Percentiles rank a stretch among this genome's conserved stretches.
Evolutionary conservation across 1,140 invertebrate species (phyloP).

Genomic region (Solenopsis fugax): DNA sequence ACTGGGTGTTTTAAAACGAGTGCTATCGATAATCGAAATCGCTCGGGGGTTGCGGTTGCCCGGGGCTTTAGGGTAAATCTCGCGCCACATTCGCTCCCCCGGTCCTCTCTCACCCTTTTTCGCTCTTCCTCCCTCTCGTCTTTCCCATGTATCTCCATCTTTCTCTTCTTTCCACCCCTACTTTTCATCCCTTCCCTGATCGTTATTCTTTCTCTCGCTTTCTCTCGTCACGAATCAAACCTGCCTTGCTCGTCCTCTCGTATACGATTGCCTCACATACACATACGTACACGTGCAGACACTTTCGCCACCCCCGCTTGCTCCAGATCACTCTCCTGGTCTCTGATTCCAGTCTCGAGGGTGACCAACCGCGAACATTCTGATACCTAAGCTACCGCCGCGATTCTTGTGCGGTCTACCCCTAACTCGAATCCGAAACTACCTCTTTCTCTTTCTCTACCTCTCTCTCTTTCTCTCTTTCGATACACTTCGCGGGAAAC

Average conservation of each 20-base stretch:
- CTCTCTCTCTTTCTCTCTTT: conserved; percentile 15
- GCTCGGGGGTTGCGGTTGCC: conserved; percentile 81
- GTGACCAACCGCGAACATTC: conserved; percentile 83
- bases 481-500: conserved; percentile 62
- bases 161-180: conserved; percentile 31
- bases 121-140: not conserved
- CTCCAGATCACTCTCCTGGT: conserved; percentile 55
- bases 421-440: conserved; percentile 62
- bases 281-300: not conserved
- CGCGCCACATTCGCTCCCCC: conserved; percentile 57
- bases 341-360: conserved; percentile 80
- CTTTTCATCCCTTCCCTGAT: conserved; percentile 8
- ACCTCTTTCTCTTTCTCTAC: not conserved
- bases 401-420: conserved; percentile 80
- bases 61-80: conserved; percentile 76
- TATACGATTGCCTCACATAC: conserved; percentile 21
- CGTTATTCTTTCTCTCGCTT: conserved; percentile 50
- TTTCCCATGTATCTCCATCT: not conserved
- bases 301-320: conserved; percentile 42
- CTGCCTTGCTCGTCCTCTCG: conserved; percentile 26
- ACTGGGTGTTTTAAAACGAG: conserved; percentile 85
- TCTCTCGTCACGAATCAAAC: conserved; percentile 12
- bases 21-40: conserved; percentile 86
- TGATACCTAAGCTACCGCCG: conserved; percentile 76
- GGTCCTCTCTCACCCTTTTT: conserved; percentile 32